Conservation (phyloP, 2,113 vertebrate species). For the Axis porcinus region DNA sequence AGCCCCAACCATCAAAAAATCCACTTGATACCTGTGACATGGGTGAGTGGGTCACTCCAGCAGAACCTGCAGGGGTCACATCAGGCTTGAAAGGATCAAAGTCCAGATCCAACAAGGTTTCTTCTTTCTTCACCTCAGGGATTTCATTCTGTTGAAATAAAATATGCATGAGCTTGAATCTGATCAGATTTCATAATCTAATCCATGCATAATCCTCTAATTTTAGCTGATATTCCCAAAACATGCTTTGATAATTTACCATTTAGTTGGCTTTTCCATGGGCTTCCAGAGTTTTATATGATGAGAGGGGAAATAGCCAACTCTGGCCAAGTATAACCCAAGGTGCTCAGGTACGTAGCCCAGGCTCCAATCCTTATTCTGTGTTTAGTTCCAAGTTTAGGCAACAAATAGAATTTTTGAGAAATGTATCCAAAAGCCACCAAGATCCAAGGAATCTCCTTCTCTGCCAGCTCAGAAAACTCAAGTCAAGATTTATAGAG, state of each 20-base stretch:
- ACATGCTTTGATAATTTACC: not conserved
- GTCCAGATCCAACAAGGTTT: conserved; percentile 95
- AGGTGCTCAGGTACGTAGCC: not conserved
- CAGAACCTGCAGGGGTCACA: conserved; percentile 71
- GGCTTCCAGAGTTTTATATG: not conserved
- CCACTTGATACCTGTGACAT: conserved; percentile 83
- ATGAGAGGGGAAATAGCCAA: not conserved
- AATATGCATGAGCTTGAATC: not conserved
- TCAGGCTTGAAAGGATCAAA: conserved; percentile 97
- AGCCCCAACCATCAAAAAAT: not conserved
- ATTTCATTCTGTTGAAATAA: conserved; percentile 80
- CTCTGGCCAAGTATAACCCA: not conserved
- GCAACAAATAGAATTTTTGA: not conserved
- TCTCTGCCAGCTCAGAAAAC: not conserved
- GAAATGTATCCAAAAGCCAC: not conserved
- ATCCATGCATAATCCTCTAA: not conserved
- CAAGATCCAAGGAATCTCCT: not conserved
- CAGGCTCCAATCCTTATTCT: not conserved
- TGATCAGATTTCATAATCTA: not conserved
- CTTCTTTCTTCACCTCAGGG: conserved; percentile 83
- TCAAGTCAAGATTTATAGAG: not conserved
- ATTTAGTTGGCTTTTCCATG: not conserved
- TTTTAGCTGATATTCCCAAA: rapidly evolving
- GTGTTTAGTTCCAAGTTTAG: not conserved
- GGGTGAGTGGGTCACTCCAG: conserved; percentile 80